Evolutionary conservation across 2,888 invertebrate genomes (phyloP), one percentile per base, ranked within the genome.

Genomic region (Epistrophe eligans): DNA sequence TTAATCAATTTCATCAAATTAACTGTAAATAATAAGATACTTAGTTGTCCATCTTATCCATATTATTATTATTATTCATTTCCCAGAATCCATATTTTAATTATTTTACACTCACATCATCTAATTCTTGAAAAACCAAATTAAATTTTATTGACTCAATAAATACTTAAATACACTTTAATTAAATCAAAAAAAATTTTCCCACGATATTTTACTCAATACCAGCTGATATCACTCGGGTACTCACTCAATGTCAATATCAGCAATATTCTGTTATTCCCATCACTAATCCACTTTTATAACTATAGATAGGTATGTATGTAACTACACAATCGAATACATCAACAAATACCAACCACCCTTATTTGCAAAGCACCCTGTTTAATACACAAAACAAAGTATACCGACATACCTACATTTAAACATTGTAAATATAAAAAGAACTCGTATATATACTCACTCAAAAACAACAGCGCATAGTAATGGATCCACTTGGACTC

Each of bases 401-500:
- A 40, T 58, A 10, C 15, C 38, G 8, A 62, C 10, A 10, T n/a
- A 58, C 52, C 11, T 28, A 13, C 6, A 24, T 24, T 0, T 5
- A 32, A 6, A 7, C 9, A 0, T n/a, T n/a, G n/a, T n/a, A n/a
- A n/a, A n/a, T 35, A 35, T 35, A 15, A 7, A 24, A 52, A 24
- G 13, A 2, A 19, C 11, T 50, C 11, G 52, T 24, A 28, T 24
- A 24, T 24, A 24, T 77, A 91, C 91, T 91, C 90, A 92, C 93
- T 91, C 79, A 93, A 84, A 88, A 93, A 93, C 66, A 93, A 88
- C 80, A 93, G 88, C 13, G 93, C 91, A 84, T 92, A 92, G 83
- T 92, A 93, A 84, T 93, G 93, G 73, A 92, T 90, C 93, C 93
- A 93, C 84, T 93, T 93, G 40, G 93, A 93, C 88, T 93, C 92